phyloP scores from a whole-genome alignment of 2,113 vertebrate species.

The Orycteropus afer region DNA sequence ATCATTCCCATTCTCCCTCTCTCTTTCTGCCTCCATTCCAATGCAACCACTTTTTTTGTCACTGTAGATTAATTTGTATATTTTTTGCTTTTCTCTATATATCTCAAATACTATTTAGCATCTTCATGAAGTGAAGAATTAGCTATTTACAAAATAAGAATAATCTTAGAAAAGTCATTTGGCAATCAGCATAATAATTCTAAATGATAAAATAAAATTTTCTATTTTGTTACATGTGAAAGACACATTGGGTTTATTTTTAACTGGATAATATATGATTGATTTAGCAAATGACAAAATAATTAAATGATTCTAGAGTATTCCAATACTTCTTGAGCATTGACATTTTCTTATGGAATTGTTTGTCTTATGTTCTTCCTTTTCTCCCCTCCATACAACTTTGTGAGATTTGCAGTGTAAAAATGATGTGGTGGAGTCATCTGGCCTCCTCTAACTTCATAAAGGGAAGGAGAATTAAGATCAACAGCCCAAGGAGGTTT shows the following conservation, averaged over 20 bases:
- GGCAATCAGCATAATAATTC: neutral
- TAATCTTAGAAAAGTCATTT: neutral
- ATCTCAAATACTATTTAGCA: neutral
- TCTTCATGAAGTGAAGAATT: neutral
- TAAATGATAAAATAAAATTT: constrained; percentile 8
- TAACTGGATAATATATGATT: neutral
- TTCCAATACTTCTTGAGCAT: constrained; percentile 40
- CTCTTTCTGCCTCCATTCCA: neutral
- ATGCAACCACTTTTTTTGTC: neutral
- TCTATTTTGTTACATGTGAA: neutral
- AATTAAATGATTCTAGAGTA: neutral
- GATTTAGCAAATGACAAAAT: neutral
- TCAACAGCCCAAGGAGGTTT: no score
- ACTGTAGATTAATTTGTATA: no score
- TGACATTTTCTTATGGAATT: constrained; percentile 58
- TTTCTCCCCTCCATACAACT: neutral
- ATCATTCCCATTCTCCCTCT: neutral
- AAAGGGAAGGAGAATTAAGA: no score
- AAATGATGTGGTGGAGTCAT: no score
- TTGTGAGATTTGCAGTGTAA: neutral
- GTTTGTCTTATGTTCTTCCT: constrained; percentile 60
- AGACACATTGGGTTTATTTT: neutral
- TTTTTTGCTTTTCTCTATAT: neutral
- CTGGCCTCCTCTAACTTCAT: no score
- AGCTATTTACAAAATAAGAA: neutral